Percentiles rank a stretch among this genome's conserved stretches.
Conservation (phyloP, 2,888 invertebrate genomes). For the Andrena bicolor region DNA sequence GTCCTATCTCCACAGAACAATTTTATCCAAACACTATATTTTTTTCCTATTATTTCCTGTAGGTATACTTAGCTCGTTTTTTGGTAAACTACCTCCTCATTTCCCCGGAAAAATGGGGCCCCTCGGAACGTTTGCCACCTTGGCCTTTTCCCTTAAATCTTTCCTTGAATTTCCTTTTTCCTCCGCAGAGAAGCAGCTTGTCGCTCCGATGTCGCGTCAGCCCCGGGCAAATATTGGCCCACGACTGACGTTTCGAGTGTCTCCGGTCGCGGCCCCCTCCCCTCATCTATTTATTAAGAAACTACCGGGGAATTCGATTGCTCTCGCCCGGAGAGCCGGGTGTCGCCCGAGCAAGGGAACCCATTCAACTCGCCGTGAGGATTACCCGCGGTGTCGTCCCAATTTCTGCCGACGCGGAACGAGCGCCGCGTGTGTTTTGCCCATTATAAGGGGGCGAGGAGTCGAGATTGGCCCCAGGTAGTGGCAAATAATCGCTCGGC, state of each 20-base stretch:
- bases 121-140: no score
- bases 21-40: no score
- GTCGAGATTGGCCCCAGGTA: conserved; percentile 2
- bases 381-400: not conserved
- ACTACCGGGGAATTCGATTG: not conserved
- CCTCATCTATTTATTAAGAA: not conserved
- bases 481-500: not conserved
- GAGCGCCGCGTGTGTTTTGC: conserved; percentile 6
- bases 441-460: conserved; percentile 6
- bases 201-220: conserved; percentile 9
- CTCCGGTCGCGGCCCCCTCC: not conserved
- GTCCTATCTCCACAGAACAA: no score
- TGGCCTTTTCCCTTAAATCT: no score
- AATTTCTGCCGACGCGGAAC: not conserved
- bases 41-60: no score
- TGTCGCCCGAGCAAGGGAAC: not conserved
- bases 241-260: conserved; percentile 16
- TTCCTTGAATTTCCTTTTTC: no score
- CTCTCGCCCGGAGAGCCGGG: not conserved
- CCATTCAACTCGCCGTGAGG: not conserved
- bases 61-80: no score
- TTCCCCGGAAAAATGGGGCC: no score
- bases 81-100: no score
- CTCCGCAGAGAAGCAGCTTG: not conserved
- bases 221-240: conserved; percentile 13